Evolutionary conservation across 2,797 vertebrate genomes (phyloP).

Genomic region (Spea hammondii): DNA sequence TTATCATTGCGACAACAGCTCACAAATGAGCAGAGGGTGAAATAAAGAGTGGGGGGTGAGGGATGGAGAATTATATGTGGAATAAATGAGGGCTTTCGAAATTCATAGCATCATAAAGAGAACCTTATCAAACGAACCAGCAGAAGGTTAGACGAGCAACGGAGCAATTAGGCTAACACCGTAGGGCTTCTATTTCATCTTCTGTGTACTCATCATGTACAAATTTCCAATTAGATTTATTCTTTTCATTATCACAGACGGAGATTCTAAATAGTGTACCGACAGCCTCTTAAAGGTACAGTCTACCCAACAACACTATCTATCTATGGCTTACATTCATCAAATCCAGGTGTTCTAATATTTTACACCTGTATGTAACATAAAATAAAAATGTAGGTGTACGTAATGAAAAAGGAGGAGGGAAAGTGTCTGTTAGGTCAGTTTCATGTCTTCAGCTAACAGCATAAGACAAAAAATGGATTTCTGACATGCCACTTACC

Average conservation of each 20-base stretch:
- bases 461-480: no score
- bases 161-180: conserved; percentile 61
- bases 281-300: conserved; percentile 65
- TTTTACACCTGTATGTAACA: no score
- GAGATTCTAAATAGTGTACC: conserved; percentile 63
- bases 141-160: conserved; percentile 53
- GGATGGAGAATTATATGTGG: conserved; percentile 47
- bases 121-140: conserved; percentile 57
- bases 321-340: no score
- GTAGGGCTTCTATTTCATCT: conserved; percentile 55
- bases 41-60: conserved; percentile 46
- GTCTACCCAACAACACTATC: not conserved
- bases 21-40: conserved; percentile 51
- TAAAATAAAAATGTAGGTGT: no score
- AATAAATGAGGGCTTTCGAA: conserved; percentile 56
- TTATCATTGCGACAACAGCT: conserved; percentile 51
- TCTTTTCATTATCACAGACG: conserved; percentile 69
- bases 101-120: conserved; percentile 61
- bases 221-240: conserved; percentile 61
- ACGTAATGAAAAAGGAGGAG: no score
- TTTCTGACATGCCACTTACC: no score
- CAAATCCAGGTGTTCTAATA: no score
- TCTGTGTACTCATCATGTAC: conserved; percentile 51
- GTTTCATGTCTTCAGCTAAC: no score
- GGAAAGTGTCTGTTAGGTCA: no score